Base-by-base conservation (phyloP, 1,140 invertebrate species). In the Bradynema listronoti region DNA sequence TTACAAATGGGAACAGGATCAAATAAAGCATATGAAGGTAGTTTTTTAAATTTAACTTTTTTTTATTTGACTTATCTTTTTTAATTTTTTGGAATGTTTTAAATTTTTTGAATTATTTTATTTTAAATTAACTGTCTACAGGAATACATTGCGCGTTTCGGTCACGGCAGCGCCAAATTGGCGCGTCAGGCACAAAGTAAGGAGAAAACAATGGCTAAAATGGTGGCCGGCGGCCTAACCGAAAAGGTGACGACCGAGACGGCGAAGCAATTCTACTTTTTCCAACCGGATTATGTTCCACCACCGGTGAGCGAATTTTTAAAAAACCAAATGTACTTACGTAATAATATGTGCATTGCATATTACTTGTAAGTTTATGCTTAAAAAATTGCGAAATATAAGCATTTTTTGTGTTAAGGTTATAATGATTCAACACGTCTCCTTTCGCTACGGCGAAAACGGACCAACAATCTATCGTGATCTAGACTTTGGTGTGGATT, bases 1-100 rank as follows among this genome's bases (percentile, higher is more conserved):
- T 68, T 99, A 97, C 79, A 91, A 96, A 70, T 98, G 93, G 94
- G 93, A 99, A 80, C 95, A 99, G 79, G 91, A 95, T 82, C 93
- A 99, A 81, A 97, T 99, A 52, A 84, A 90, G 58, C 89, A 98
- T 75, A 99, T 99, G 94, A 98, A 97, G 84, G 87, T 88, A 78
- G 5, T 41, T 52, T 16, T 52, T 39, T 24, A 52, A 6, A 22
- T 27, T 52, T 53, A 49, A 49, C 14, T n/a, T 11, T 25, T 25
- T 11, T n/a, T 53, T 22, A n/a, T n/a, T 39, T 14, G 22, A 50
- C 55, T 53, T 53, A 11, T 47, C 19, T 39, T 11, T 25, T 16
- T n/a, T n/a, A 1, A 14, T 39, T n/a, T 60, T 56, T 56, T 27
- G 51, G 2, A 4, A 41, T 42, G 19, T 9, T 53, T 3, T 39